Base-by-base conservation (phyloP, 1,140 invertebrate species). In the Tenebrio molitor region DNA sequence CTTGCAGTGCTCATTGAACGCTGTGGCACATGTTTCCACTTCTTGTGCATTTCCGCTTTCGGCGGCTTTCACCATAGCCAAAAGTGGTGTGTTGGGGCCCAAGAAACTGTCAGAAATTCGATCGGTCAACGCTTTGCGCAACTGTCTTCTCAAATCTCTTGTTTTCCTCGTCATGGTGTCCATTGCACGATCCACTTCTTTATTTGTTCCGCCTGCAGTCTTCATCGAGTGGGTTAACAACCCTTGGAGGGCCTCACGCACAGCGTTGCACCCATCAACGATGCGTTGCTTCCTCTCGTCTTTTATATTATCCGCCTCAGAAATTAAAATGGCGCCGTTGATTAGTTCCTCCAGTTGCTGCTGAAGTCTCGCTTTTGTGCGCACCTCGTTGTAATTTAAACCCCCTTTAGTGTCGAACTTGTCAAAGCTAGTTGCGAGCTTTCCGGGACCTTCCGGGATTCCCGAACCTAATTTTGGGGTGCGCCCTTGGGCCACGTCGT, bases 391-490 rank as follows among this genome's bases (percentile, higher is more conserved):
- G 82, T 99, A 99, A 0, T 92, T 91, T 63, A 95, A 83, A 0
- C 97, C 97, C 83, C 99, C 97, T 92, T 99, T 99, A 84, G 97
- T 94, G 87, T 99, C 97, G 84, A 99, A 97, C 81, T 98, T 97
- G 83, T 99, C 97, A 8, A 99, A 87, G 16, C 97, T 97, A 65
- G 95, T 94, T 41, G 97, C 97, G 46, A 99, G 83, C 84, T 98
- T 96, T 0, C 97, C 97, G 1, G 95, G 95, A 2, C 96, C 96
- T 82, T 97, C n/a, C 96, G 75, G 95, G 95, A 1, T 92, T 91
- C 76, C 92, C 19, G 89, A 88, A 39, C 85, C 86, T 33, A 88
- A 86, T 42, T 86, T 84, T 39, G 88, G 87, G 12, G n/a, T n/a
- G n/a, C n/a, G n/a, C n/a, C n/a, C n/a, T n/a, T n/a, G n/a, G n/a